A percentile compares a stretch with the other conserved stretches of the same genome.
These are phyloP conservation scores for Clarias batrachus DNA, from an alignment of 2,113 vertebrate genomes.

Conservation along the genomic window DNA sequence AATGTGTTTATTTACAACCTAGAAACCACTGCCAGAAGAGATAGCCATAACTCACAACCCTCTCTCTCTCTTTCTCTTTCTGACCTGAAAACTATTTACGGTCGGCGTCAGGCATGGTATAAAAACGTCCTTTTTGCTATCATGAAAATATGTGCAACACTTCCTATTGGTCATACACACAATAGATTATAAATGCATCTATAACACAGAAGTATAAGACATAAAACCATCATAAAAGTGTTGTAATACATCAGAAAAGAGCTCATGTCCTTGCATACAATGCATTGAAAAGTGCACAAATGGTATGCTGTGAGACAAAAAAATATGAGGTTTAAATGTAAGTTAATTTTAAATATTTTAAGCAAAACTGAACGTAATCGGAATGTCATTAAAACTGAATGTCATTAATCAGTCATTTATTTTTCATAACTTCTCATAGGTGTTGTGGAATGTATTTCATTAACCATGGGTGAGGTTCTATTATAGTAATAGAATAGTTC, in stretches of 20 bases:
- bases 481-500: too few relatives aligned
- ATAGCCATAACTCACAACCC: slow-evolving; percentile 31
- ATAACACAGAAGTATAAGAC: background rate
- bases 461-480: too few relatives aligned
- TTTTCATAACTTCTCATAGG: background rate
- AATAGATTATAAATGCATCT: background rate
- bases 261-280: background rate
- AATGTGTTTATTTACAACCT: slow-evolving; percentile 59
- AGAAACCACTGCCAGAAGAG: slow-evolving; percentile 48
- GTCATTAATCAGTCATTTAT: background rate
- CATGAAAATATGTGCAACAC: slow-evolving; percentile 20
- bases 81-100: slow-evolving; percentile 54
- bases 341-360: background rate
- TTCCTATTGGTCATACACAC: slow-evolving; percentile 17
- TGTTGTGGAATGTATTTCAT: too few relatives aligned
- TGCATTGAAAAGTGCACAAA: background rate
- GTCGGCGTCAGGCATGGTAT: slow-evolving; percentile 56
- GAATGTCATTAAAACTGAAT: too few relatives aligned
- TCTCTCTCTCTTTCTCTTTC: slow-evolving; percentile 1
- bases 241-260: background rate
- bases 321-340: background rate
- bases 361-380: background rate
- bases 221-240: background rate
- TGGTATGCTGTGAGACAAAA: background rate
- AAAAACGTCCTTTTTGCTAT: slow-evolving; percentile 44